Evolutionary conservation across 2,888 invertebrate genomes (phyloP).

Genomic region (Odontomyia ornata): DNA sequence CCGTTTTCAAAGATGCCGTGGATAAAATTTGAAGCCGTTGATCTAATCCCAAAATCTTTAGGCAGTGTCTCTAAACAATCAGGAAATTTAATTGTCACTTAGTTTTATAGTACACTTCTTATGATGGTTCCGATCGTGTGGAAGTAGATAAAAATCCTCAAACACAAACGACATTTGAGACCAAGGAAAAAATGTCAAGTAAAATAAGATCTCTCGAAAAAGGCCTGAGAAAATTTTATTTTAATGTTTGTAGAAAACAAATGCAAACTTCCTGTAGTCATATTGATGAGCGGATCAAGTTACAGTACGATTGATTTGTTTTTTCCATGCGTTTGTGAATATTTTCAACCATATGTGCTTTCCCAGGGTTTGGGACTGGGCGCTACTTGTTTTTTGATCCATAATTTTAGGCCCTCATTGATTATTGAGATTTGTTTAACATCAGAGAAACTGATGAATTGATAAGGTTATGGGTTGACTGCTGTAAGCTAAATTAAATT

Average conservation of each 20-base stretch:
- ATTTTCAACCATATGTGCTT: neutral
- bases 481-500: no score
- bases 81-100: conserved; percentile 37
- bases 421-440: no score
- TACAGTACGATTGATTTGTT: conserved; percentile 25
- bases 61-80: neutral
- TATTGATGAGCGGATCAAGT: conserved; percentile 47
- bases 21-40: neutral
- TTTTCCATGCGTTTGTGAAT: neutral
- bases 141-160: neutral
- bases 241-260: conserved; percentile 46
- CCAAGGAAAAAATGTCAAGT: neutral
- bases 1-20: neutral
- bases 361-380: neutral
- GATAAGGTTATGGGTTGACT: no score
- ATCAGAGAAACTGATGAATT: no score
- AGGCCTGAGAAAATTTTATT: conserved; percentile 21
- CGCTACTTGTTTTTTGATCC: no score
- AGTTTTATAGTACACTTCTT: neutral
- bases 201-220: neutral
- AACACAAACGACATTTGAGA: neutral
- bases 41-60: neutral
- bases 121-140: neutral
- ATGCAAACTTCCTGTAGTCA: conserved; percentile 49
- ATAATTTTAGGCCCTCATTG: no score